Conservation (phyloP, 2,888 invertebrate species). For the Nomada fabriciana region DNA sequence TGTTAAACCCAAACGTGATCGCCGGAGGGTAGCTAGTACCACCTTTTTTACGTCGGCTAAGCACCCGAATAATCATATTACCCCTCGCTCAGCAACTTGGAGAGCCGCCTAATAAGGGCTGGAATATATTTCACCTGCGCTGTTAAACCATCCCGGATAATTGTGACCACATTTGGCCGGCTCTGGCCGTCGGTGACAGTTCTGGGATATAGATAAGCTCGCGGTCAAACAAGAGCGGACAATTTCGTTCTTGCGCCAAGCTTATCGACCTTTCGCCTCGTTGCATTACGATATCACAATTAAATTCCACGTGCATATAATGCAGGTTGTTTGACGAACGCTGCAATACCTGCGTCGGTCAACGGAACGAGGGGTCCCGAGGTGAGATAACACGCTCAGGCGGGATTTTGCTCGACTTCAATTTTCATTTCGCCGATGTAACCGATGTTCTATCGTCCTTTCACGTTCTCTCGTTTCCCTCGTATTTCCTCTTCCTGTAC, state of each 20-base stretch:
- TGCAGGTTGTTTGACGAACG: constrained; percentile 23
- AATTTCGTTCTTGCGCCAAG: constrained; percentile 13
- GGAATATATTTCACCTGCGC: constrained; percentile 12
- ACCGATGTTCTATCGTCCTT: constrained; percentile 21
- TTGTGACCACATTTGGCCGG: constrained; percentile 34
- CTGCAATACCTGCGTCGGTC: too few relatives aligned
- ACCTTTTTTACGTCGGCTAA: neutral
- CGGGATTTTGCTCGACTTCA: constrained; percentile 41
- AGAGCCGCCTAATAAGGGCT: constrained; percentile 3
- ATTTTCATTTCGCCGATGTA: constrained; percentile 51
- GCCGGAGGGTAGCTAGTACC: too few relatives aligned
- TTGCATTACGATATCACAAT: constrained; percentile 28
- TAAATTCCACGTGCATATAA: constrained; percentile 29
- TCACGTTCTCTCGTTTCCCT: neutral
- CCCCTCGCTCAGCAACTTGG: neutral
- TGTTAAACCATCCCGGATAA: constrained; percentile 37
- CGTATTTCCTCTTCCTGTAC: neutral
- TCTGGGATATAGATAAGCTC: constrained; percentile 8
- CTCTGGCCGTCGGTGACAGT: neutral
- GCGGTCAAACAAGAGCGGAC: constrained; percentile 29
- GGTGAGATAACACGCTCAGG: constrained; percentile 7
- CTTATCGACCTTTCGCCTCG: constrained; percentile 4
- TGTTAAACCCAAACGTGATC: too few relatives aligned
- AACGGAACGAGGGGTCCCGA: neutral
- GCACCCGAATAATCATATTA: too few relatives aligned